phyloP scores from a whole-genome alignment of 1,140 invertebrate species.

The Mamestra configurata region DNA sequence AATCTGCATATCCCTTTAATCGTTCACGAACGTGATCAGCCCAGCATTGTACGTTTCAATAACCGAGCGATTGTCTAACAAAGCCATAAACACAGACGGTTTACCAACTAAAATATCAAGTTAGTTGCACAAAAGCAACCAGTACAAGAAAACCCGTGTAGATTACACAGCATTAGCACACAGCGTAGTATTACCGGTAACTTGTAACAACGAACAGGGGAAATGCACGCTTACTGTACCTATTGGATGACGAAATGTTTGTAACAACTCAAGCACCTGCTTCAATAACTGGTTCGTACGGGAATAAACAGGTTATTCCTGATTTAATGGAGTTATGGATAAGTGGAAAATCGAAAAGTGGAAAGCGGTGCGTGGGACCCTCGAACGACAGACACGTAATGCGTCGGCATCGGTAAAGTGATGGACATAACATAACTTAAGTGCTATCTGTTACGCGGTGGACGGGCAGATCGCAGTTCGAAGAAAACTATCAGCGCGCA shows the following conservation, averaged over 20 bases:
- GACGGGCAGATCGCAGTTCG: slow-evolving; percentile 20
- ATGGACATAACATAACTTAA: slow-evolving; percentile 24
- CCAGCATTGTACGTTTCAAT: slow-evolving; percentile 28
- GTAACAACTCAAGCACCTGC: slow-evolving; percentile 37
- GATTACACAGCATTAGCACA: slow-evolving; percentile 51
- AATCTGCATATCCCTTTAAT: slow-evolving; percentile 22
- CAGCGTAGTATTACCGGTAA: slow-evolving; percentile 43
- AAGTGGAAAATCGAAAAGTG: slow-evolving; percentile 34
- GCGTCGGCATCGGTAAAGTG: not conserved
- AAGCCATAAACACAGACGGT: slow-evolving; percentile 31
- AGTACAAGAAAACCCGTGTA: slow-evolving; percentile 50
- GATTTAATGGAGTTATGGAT: slow-evolving; percentile 29
- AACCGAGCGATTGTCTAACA: slow-evolving; percentile 28
- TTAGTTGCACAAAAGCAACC: slow-evolving; percentile 48
- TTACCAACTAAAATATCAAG: slow-evolving; percentile 51
- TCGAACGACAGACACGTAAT: slow-evolving; percentile 13
- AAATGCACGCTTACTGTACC: slow-evolving; percentile 38
- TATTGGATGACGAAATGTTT: slow-evolving; percentile 42
- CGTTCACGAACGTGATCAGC: slow-evolving; percentile 32
- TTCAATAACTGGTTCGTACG: slow-evolving; percentile 12
- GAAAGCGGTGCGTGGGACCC: slow-evolving; percentile 22
- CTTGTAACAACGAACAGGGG: slow-evolving; percentile 46
- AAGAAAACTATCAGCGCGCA: slow-evolving; percentile 27
- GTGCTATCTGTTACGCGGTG: not conserved
- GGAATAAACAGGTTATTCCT: slow-evolving; percentile 34